These are phyloP conservation scores for Marmota flaviventris DNA, from an alignment of 2,113 vertebrate genomes.

Conservation along the genomic window DNA sequence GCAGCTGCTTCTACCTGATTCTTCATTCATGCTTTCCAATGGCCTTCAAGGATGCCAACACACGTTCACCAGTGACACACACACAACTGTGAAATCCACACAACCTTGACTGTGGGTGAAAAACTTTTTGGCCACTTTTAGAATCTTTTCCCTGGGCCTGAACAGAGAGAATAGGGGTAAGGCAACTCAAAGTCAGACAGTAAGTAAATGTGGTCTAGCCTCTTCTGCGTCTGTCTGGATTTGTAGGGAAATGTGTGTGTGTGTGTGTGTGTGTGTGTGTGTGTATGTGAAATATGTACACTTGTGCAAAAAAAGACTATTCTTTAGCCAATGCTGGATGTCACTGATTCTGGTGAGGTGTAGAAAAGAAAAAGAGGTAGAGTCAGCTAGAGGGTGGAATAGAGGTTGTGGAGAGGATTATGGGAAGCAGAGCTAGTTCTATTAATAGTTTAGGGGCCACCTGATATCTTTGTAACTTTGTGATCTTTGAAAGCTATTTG, in stretches of 20 bases:
- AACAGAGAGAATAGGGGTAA: not conserved
- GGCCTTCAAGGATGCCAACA: not conserved
- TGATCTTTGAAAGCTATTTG: conserved; percentile 49
- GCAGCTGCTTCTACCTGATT: not conserved
- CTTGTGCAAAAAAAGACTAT: not conserved
- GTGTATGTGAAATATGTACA: not conserved
- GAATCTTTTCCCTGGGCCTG: not conserved
- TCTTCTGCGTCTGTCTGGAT: not conserved
- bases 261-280: not conserved
- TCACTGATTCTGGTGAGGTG: not conserved
- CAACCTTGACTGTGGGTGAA: not conserved
- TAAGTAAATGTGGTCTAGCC: not conserved
- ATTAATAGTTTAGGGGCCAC: not conserved
- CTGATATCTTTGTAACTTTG: conserved; percentile 26
- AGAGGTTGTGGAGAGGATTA: not conserved
- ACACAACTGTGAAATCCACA: not conserved
- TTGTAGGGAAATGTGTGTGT: not conserved
- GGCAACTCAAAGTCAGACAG: not conserved
- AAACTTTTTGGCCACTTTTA: not conserved
- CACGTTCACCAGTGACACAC: not conserved
- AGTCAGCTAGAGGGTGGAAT: not conserved
- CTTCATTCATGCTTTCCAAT: not conserved
- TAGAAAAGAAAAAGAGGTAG: not conserved
- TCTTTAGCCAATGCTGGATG: not conserved
- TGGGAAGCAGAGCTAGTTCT: not conserved